phyloP scores from a whole-genome alignment of 2,113 vertebrate genomes.

The Gambusia holbrooki region DNA sequence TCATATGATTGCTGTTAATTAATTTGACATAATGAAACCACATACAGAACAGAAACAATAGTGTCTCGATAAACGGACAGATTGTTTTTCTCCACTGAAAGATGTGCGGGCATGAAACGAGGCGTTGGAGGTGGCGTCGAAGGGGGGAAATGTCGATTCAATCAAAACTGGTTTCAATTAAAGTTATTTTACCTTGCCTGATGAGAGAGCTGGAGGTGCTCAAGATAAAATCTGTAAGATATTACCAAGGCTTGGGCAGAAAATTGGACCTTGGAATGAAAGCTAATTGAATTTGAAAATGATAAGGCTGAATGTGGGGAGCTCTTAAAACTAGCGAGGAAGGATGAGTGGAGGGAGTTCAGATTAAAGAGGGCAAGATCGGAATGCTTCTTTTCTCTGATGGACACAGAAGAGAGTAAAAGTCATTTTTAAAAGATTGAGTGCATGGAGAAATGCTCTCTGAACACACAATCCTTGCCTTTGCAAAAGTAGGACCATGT shows the following conservation, averaged over 20 bases:
- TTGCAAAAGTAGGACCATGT: conserved; percentile 10
- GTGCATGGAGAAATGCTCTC: conserved; percentile 11
- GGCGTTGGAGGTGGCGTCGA: conserved; percentile 24
- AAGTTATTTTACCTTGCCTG: conserved; percentile 77
- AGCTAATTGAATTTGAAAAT: conserved; percentile 79
- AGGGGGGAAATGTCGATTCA: conserved; percentile 67
- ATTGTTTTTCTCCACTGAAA: conserved; percentile 41
- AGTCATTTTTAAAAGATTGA: conserved; percentile 28
- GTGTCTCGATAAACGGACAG: conserved; percentile 38
- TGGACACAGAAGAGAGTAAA: conserved; percentile 42
- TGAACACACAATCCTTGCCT: conserved; percentile 29
- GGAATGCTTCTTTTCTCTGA: conserved; percentile 41
- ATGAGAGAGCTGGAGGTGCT: conserved; percentile 69
- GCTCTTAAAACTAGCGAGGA: conserved; percentile 51
- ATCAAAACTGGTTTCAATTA: conserved; percentile 81
- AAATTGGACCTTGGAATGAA: conserved; percentile 74
- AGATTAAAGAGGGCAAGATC: conserved; percentile 10
- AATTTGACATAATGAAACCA: conserved; percentile 15
- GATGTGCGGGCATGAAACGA: conserved; percentile 20
- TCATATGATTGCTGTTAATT: conserved; percentile 21
- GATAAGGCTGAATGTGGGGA: conserved; percentile 72
- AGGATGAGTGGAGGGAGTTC: conserved; percentile 24
- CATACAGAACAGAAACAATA: not conserved
- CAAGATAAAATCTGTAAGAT: conserved; percentile 74
- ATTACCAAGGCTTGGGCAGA: conserved; percentile 65